Conservation (phyloP, 2,888 invertebrate genomes). For the Alviniconcha strummeri region DNA sequence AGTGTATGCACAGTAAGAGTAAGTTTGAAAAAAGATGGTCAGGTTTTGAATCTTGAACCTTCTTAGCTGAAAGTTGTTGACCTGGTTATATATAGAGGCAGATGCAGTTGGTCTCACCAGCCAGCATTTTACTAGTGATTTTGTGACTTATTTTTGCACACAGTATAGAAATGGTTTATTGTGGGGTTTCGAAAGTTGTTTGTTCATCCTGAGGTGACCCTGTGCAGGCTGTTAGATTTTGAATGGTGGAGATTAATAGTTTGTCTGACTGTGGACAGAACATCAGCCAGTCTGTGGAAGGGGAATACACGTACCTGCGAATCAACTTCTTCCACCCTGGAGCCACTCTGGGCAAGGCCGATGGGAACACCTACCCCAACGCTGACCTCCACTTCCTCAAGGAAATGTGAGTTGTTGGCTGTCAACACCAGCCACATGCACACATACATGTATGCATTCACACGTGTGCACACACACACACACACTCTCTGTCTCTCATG, state of each 20-base stretch:
- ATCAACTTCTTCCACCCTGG: constrained; percentile 99
- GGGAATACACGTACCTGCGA: constrained; percentile 97
- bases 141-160: not conserved
- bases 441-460: too few species aligned
- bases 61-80: too few species aligned
- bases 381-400: constrained; percentile 98
- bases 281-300: constrained; percentile 98
- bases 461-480: too few species aligned
- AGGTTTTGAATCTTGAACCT: too few species aligned
- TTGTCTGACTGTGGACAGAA: constrained; percentile 77
- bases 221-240: not conserved
- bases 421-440: too few species aligned
- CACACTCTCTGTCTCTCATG: too few species aligned
- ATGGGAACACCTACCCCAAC: constrained; percentile 91
- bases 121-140: too few species aligned
- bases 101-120: too few species aligned
- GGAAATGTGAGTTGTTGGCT: constrained; percentile 85
- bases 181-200: not conserved
- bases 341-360: constrained; percentile 92
- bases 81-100: too few species aligned
- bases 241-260: not conserved
- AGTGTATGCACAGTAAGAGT: too few species aligned
- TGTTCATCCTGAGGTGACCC: not conserved
- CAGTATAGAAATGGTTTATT: not conserved
- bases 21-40: too few species aligned